phyloP scores from a whole-genome alignment of 1,140 invertebrate species.

The Chrysopa pallens region DNA sequence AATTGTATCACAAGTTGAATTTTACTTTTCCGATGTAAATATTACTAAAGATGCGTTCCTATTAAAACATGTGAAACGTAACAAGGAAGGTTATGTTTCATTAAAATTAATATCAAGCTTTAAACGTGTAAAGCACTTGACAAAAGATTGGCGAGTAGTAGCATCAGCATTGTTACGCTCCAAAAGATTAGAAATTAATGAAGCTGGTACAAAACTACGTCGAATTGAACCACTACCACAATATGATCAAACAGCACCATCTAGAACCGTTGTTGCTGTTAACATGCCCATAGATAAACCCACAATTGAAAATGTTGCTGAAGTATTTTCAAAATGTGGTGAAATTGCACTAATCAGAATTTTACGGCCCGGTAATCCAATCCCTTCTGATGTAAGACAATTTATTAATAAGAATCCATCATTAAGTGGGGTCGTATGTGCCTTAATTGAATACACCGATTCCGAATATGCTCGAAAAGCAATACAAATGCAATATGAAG shows the following conservation, averaged over 20 bases:
- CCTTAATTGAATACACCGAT: conserved; percentile 75
- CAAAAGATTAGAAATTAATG: conserved; percentile 73
- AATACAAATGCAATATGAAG: conserved; percentile 29
- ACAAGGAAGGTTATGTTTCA: conserved; percentile 89
- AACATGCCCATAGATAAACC: conserved; percentile 67
- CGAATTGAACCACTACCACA: conserved; percentile 68
- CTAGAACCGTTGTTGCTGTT: conserved; percentile 74
- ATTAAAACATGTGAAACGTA: conserved; percentile 81
- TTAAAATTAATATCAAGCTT: conserved; percentile 87
- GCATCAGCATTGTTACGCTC: conserved; percentile 65
- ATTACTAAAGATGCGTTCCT: conserved; percentile 90
- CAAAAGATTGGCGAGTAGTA: conserved; percentile 84
- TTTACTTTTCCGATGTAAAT: conserved; percentile 88
- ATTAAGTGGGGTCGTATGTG: conserved; percentile 63
- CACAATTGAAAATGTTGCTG: conserved; percentile 71
- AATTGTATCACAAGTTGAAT: conserved; percentile 73
- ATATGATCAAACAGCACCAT: conserved; percentile 79
- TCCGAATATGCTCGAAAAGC: conserved; percentile 69
- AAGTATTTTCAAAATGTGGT: conserved; percentile 70
- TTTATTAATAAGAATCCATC: conserved; percentile 83
- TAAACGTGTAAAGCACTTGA: conserved; percentile 80
- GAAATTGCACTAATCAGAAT: conserved; percentile 76
- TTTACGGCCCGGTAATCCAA: conserved; percentile 66
- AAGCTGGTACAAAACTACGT: conserved; percentile 77
- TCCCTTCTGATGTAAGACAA: conserved; percentile 73